phyloP scores from a whole-genome alignment of 2,797 vertebrate genomes.

The Poeciliopsis gracilis region DNA sequence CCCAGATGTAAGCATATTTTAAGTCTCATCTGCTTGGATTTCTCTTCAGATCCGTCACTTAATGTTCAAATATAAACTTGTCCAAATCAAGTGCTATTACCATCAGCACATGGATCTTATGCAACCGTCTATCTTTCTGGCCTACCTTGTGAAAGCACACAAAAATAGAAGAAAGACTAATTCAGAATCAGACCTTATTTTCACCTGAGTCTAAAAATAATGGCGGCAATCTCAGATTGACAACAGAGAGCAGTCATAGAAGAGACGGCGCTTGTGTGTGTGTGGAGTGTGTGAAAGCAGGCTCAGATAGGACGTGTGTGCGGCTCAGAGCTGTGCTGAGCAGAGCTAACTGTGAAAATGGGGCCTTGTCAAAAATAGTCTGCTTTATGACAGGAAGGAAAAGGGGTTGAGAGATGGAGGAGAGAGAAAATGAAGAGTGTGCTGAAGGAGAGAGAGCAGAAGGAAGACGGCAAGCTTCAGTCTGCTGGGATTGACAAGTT shows the following conservation, averaged over 20 bases:
- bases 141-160: constrained; percentile 16
- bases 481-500: constrained; percentile 52
- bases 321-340: constrained; percentile 40
- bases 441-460: constrained; percentile 29
- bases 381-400: constrained; percentile 49
- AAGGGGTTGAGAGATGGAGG: constrained; percentile 44
- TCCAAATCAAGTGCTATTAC: constrained; percentile 46
- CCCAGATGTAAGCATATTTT: constrained; percentile 37
- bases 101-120: constrained; percentile 49
- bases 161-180: constrained; percentile 59
- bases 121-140: constrained; percentile 40
- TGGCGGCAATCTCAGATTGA: constrained; percentile 36
- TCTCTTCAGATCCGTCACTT: constrained; percentile 58
- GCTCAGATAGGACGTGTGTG: constrained; percentile 15
- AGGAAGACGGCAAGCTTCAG: constrained; percentile 40
- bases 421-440: constrained; percentile 28
- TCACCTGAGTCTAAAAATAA: constrained; percentile 68
- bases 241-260: constrained; percentile 18
- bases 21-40: constrained; percentile 37
- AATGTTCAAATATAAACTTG: constrained; percentile 65
- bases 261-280: constrained; percentile 8
- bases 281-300: constrained; percentile 33
- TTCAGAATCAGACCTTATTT: constrained; percentile 60
- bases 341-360: constrained; percentile 58
- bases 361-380: constrained; percentile 63